Evolutionary conservation across 2,797 vertebrate genomes (phyloP).

Genomic region (Limnodromus scolopaceus): DNA sequence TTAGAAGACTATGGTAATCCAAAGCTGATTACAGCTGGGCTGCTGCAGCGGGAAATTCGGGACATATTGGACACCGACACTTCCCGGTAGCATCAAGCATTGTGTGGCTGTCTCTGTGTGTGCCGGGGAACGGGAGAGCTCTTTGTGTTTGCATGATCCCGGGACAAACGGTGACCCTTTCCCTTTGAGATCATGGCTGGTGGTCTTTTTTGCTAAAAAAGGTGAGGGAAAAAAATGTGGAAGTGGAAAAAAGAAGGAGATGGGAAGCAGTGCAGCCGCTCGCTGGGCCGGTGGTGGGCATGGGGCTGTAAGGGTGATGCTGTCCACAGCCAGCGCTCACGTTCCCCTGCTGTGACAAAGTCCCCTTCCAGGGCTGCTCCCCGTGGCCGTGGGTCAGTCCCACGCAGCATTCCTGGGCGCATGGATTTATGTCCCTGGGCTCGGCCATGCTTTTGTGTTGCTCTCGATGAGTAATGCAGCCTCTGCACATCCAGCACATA

Average conservation of each 20-base stretch:
- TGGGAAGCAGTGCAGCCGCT: rapidly evolving
- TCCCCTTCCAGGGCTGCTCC: neutral
- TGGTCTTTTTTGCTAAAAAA: neutral
- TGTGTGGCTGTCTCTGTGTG: rapidly evolving
- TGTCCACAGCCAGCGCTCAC: rapidly evolving
- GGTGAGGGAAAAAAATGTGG: too few species aligned
- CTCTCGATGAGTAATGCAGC: neutral
- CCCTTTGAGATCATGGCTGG: neutral
- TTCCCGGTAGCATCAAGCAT: neutral
- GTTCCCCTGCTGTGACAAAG: neutral
- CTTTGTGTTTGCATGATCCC: rapidly evolving
- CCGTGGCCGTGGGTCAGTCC: rapidly evolving
- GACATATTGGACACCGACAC: neutral
- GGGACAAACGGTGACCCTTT: neutral
- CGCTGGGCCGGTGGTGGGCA: neutral
- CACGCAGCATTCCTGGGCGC: neutral
- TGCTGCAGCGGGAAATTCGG: neutral
- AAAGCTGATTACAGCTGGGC: slow-evolving; percentile 40
- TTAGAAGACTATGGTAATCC: slow-evolving; percentile 15
- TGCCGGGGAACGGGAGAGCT: rapidly evolving
- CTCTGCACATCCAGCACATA: neutral
- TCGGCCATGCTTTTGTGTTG: neutral
- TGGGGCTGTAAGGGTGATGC: rapidly evolving
- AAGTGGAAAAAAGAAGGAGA: neutral
- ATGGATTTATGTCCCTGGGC: neutral